Conservation (phyloP, 2,113 vertebrate genomes). For the Vidua chalybeata region DNA sequence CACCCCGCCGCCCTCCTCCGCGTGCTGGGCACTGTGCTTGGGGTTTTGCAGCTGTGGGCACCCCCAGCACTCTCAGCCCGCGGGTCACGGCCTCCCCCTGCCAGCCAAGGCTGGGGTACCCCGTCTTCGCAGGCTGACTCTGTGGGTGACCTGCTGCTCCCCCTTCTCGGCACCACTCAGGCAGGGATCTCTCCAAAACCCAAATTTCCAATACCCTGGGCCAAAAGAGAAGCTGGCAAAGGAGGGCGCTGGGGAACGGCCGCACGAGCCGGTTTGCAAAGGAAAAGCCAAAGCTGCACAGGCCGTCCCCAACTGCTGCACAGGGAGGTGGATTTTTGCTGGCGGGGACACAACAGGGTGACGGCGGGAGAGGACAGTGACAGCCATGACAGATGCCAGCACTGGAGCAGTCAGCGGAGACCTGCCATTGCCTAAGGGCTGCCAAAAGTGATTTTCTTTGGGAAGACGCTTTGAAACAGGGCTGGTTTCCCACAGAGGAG, state of each 20-base stretch:
- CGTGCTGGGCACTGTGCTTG: rapidly evolving
- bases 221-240: not conserved
- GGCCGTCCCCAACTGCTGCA: rapidly evolving
- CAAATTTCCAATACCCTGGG: not conserved
- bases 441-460: not conserved
- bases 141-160: not conserved
- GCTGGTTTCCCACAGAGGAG: not conserved
- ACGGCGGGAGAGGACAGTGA: not conserved
- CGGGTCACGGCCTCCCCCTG: not conserved
- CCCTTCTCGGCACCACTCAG: rapidly evolving
- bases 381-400: not conserved
- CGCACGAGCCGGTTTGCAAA: rapidly evolving
- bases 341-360: not conserved
- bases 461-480: not conserved
- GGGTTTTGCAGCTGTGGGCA: not conserved
- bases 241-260: not conserved
- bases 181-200: not conserved
- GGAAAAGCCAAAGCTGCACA: not conserved
- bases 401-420: not conserved
- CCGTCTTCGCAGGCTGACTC: rapidly evolving
- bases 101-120: not conserved
- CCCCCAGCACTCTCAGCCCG: not conserved
- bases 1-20: not conserved
- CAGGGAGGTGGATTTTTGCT: not conserved
- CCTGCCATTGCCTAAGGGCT: not conserved